Percentiles rank a stretch among this genome's conserved stretches.
Conservation (phyloP, 2,888 invertebrate genomes). For the Drosophila cyrtoloma region DNA sequence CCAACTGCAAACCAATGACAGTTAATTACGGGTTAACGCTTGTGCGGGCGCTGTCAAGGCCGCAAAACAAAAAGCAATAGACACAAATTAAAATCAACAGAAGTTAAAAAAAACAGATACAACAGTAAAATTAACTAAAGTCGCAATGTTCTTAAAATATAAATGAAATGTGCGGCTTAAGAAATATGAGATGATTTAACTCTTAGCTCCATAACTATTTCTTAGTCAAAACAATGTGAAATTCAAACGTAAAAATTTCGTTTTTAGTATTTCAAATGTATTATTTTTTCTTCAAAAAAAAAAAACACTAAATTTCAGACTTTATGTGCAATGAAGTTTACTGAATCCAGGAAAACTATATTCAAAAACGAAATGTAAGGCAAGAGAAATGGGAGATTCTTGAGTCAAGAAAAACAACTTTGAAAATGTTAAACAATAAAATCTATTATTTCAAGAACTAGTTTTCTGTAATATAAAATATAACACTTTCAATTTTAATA, state of each 20-base stretch:
- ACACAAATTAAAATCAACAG: conserved; percentile 4
- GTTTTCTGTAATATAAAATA: not conserved
- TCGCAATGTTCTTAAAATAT: not conserved
- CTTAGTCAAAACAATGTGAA: not conserved
- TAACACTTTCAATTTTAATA: not conserved
- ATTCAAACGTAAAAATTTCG: not conserved
- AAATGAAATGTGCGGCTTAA: not conserved
- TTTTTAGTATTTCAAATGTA: not conserved
- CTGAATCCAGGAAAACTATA: not conserved
- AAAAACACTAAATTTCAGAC: not conserved
- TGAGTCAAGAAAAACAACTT: not conserved
- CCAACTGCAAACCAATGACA: conserved; percentile 49
- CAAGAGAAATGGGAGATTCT: not conserved
- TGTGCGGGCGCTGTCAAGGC: conserved; percentile 57
- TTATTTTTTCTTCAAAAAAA: not conserved
- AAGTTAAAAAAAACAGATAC: not conserved
- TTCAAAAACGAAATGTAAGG: not conserved
- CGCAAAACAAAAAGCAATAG: conserved; percentile 5
- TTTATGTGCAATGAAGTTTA: too few species aligned
- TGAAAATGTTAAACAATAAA: not conserved
- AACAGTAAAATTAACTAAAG: not conserved
- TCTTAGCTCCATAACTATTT: too few species aligned
- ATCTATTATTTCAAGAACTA: not conserved
- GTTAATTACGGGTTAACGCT: conserved; percentile 37
- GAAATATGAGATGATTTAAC: too few species aligned